Evolutionary conservation across 2,113 vertebrate species (phyloP).

Genomic region (Phylloscopus trochilus): DNA sequence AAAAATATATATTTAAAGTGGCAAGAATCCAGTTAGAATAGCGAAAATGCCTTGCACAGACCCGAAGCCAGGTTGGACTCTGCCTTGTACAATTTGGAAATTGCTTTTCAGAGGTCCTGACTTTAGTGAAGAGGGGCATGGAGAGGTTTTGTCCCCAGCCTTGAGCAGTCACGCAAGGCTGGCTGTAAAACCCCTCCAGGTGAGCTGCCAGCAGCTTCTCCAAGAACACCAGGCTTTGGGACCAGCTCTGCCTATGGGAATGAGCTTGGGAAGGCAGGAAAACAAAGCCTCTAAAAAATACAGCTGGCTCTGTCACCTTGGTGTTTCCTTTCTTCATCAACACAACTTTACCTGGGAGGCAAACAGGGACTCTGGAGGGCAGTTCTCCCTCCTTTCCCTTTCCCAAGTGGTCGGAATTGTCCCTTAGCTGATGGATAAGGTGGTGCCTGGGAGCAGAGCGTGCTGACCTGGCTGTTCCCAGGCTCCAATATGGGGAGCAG

Average conservation of each 20-base stretch:
- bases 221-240: background rate
- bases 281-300: background rate
- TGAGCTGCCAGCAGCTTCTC: background rate
- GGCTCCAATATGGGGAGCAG: background rate
- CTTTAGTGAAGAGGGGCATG: background rate
- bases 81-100: background rate
- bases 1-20: background rate
- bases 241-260: background rate
- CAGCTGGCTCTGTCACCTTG: background rate
- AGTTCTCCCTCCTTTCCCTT: background rate
- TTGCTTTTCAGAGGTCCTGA: background rate
- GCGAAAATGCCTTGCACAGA: background rate
- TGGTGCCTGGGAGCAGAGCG: background rate
- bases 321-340: background rate
- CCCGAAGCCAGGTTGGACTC: background rate
- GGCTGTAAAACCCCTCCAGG: background rate
- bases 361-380: background rate
- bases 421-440: background rate
- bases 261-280: background rate
- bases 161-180: background rate
- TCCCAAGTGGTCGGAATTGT: fast-evolving
- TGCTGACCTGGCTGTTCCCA: background rate
- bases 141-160: background rate
- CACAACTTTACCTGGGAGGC: background rate
- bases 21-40: background rate